These are phyloP conservation scores for Rhagoletis pomonella DNA, from an alignment of 1,140 invertebrate species.

Conservation along the genomic window DNA sequence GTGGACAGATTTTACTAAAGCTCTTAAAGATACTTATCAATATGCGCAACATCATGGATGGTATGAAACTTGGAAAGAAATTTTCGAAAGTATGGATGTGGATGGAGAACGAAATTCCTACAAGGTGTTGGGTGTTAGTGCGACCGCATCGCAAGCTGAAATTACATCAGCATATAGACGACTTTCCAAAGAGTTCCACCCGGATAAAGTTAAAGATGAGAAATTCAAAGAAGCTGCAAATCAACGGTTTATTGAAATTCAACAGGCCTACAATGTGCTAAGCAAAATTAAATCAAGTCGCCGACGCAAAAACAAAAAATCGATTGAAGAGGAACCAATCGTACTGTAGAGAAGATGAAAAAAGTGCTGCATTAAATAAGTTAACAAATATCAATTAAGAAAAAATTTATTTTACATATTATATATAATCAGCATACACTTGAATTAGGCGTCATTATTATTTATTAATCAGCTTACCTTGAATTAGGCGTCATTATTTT, in stretches of 20 bases:
- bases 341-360: conserved; percentile 59
- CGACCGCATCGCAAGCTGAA: conserved; percentile 87
- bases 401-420: not conserved
- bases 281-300: conserved; percentile 88
- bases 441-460: not conserved
- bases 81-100: conserved; percentile 90
- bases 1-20: conserved; percentile 84
- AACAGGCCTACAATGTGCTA: conserved; percentile 92
- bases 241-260: conserved; percentile 93
- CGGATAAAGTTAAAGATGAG: conserved; percentile 90
- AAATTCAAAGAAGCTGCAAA: conserved; percentile 81
- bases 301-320: conserved; percentile 82
- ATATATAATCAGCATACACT: not conserved
- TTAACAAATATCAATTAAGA: not conserved
- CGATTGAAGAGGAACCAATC: conserved; percentile 63
- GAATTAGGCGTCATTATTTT: not conserved
- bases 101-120: conserved; percentile 93
- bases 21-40: conserved; percentile 83
- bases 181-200: conserved; percentile 92
- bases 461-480: conserved; percentile 25
- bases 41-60: conserved; percentile 88
- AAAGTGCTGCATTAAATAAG: not conserved
- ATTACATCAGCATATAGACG: conserved; percentile 88
- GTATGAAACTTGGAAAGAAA: conserved; percentile 88
- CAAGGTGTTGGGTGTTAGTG: conserved; percentile 86